Percentiles rank a stretch among this genome's conserved stretches.
These are phyloP conservation scores for Apteryx owenii DNA, from an alignment of 2,113 vertebrate genomes.

Conservation along the genomic window DNA sequence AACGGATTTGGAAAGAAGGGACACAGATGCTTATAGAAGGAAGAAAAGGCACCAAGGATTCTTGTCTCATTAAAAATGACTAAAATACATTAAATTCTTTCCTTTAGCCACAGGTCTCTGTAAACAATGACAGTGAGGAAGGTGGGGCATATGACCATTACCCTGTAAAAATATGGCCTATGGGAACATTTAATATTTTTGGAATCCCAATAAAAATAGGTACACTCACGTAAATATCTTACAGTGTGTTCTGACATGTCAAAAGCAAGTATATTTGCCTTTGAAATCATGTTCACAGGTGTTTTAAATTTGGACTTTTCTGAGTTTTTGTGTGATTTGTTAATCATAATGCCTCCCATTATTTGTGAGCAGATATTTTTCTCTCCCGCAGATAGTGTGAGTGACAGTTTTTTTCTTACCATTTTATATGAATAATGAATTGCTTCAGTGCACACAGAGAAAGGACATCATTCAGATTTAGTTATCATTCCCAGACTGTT, in stretches of 20 bases:
- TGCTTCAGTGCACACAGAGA: not conserved
- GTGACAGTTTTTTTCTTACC: not conserved
- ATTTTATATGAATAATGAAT: constrained; percentile 6
- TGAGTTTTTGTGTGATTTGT: not conserved
- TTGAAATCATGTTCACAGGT: not conserved
- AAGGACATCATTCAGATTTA: not conserved
- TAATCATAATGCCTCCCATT: not conserved
- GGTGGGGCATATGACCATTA: not conserved
- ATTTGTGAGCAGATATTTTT: not conserved
- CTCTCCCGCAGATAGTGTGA: not conserved
- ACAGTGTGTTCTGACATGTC: not conserved
- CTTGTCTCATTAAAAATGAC: not conserved
- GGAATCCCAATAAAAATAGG: not conserved
- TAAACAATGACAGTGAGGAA: not conserved
- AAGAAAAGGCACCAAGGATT: not conserved
- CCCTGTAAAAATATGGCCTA: not conserved
- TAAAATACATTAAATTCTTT: not conserved
- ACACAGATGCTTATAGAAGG: not conserved
- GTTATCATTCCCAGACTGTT: not conserved
- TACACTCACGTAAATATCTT: not conserved
- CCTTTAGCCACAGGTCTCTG: not conserved
- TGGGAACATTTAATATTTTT: not conserved
- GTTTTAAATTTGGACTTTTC: not conserved
- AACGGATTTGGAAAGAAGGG: not conserved
- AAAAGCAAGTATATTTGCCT: not conserved